Evolutionary conservation across 2,797 vertebrate species (phyloP).

Genomic region (Crenichthys baileyi): DNA sequence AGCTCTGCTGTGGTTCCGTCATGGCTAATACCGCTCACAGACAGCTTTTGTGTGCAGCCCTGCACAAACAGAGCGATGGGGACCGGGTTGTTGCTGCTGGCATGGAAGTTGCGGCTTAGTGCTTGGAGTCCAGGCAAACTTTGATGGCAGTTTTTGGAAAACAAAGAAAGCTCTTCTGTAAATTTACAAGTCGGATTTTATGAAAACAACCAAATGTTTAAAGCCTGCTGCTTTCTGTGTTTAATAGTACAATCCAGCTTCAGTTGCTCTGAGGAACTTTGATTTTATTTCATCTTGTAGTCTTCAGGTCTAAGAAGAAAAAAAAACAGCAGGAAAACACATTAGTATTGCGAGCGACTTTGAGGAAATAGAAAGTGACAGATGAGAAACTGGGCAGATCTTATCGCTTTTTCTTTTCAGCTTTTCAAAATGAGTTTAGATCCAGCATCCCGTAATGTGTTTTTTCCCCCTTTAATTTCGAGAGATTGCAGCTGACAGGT

Average conservation of each 20-base stretch:
- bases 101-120: background rate
- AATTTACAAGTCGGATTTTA: slow-evolving; percentile 9
- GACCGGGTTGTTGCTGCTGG: slow-evolving; percentile 23
- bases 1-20: slow-evolving; percentile 13
- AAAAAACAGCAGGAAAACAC: slow-evolving; percentile 46
- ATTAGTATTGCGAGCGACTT: slow-evolving; percentile 49
- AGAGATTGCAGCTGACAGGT: slow-evolving; percentile 58
- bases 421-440: slow-evolving; percentile 53
- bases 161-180: background rate
- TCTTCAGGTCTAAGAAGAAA: slow-evolving; percentile 77
- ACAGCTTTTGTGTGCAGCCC: slow-evolving; percentile 5
- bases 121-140: slow-evolving; percentile 14
- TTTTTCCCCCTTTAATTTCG: slow-evolving; percentile 53
- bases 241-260: background rate
- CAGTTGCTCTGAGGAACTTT: slow-evolving; percentile 11
- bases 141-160: slow-evolving; percentile 15
- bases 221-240: slow-evolving; percentile 13
- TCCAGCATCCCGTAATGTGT: slow-evolving; percentile 20
- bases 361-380: slow-evolving; percentile 39
- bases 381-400: slow-evolving; percentile 48
- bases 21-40: background rate
- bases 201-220: background rate
- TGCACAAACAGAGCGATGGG: background rate
- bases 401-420: slow-evolving; percentile 21
- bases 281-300: slow-evolving; percentile 81